Base-by-base conservation (phyloP, 2,888 invertebrate species). In the Clistopyga incitator region DNA sequence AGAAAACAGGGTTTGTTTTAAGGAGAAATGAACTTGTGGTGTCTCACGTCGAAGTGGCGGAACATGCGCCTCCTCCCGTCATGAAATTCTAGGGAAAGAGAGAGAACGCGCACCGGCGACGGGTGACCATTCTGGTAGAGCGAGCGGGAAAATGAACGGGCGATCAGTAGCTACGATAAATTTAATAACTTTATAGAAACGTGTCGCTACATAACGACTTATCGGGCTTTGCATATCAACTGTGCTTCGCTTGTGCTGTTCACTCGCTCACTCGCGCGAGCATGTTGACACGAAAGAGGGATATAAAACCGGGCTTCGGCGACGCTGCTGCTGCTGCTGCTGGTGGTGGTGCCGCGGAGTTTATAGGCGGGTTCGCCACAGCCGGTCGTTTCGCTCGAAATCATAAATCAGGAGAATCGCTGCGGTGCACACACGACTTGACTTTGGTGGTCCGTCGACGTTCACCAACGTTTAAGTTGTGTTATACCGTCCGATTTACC, bases 111-210 rank as follows among this genome's bases (percentile, higher is more conserved):
- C 20, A 65, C 38, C 38, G 59, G 64, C n/a, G 34, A 54, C 18
- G 56, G 61, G 34, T 70, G 77, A 15, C 45, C 15, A 56, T 47
- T 25, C n/a, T 11, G 25, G 23, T 61, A 25, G 42, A 71, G 42
- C 52, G 45, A 54, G 25, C 18, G 45, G 29, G 47, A 50, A 20
- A 59, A 64, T 47, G 64, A 77, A 47, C 47, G 78, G 59, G 77
- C 82, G 89, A 90, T 90, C 85, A 77, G 82, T 77, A 80, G 68
- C 38, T 70, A 64, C 88, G 92, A 92, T 92, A 91, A 90, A 87
- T 84, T 89, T 91, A 92, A 92, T 91, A 90, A 92, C 91, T 92
- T 90, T 89, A 92, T 91, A 91, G 89, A 88, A 91, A 88, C 89
- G 87, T 87, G 89, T 87, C 81, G 87, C 85, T 88, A 86, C 85